Conservation (phyloP, 2,888 invertebrate species). For the Teleiodes luculella region DNA sequence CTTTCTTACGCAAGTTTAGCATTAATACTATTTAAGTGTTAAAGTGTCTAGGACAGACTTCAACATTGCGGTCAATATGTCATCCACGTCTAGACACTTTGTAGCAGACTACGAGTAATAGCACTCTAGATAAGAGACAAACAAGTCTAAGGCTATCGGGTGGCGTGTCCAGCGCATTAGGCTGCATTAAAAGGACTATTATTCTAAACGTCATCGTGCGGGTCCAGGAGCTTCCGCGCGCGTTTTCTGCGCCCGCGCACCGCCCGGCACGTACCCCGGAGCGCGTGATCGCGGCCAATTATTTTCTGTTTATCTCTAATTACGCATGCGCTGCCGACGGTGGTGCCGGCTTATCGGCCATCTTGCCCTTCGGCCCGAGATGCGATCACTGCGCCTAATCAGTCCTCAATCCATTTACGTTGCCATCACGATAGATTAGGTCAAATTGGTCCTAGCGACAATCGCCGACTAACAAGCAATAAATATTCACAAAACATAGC, state of each 20-base stretch:
- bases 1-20: no score
- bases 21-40: neutral
- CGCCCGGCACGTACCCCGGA: constrained; percentile 57
- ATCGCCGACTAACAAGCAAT: constrained; percentile 24
- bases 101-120: neutral
- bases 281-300: constrained; percentile 76
- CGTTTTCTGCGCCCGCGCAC: neutral
- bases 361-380: constrained; percentile 75
- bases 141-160: neutral
- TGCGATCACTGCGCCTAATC: constrained; percentile 70
- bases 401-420: constrained; percentile 65
- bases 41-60: no score
- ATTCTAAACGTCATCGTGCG: constrained; percentile 14
- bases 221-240: constrained; percentile 10
- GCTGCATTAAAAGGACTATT: constrained; percentile 16
- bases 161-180: constrained; percentile 9
- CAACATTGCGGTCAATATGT: neutral
- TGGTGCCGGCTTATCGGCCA: constrained; percentile 67
- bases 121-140: constrained; percentile 6
- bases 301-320: constrained; percentile 79
- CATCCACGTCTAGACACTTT: neutral
- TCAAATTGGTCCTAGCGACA: constrained; percentile 35
- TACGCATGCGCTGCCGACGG: constrained; percentile 76
- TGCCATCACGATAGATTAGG: constrained; percentile 60
- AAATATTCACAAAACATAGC: constrained; percentile 14